phyloP scores from a whole-genome alignment of 2,797 vertebrate species.

The Psittacula echo region DNA sequence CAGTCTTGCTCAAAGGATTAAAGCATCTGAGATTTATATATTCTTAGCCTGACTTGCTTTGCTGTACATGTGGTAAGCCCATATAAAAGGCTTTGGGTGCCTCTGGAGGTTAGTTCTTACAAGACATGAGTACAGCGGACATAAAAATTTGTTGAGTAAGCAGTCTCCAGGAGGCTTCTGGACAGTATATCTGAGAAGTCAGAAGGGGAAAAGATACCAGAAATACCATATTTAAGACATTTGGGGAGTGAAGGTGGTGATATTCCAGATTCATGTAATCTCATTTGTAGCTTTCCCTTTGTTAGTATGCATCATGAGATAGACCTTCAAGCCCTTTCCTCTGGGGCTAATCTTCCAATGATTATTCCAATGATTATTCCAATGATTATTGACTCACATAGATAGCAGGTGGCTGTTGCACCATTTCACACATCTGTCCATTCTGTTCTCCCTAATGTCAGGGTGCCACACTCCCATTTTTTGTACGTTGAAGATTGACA shows the following conservation, averaged over 20 bases:
- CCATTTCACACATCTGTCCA: not conserved
- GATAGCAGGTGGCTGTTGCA: not conserved
- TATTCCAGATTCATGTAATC: not conserved
- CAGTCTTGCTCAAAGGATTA: conserved; percentile 9
- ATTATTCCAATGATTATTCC: not conserved
- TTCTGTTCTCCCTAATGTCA: not conserved
- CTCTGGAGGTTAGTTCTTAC: not conserved
- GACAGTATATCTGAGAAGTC: not conserved
- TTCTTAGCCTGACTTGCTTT: not conserved
- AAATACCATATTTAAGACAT: not conserved
- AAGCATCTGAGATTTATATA: conserved; percentile 2
- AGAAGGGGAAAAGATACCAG: not conserved
- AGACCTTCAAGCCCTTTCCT: not conserved
- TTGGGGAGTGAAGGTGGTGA: not conserved
- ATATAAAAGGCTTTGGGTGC: not conserved
- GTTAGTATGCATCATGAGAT: not conserved
- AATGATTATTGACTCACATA: not conserved
- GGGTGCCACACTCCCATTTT: not conserved
- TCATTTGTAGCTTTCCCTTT: not conserved
- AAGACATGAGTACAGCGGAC: not conserved
- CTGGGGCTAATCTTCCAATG: not conserved
- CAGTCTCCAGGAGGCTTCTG: not conserved
- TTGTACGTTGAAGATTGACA: not conserved
- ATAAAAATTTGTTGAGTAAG: not conserved
- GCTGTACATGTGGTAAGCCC: not conserved